phyloP scores from a whole-genome alignment of 1,140 invertebrate species.

The Prorops nasuta region DNA sequence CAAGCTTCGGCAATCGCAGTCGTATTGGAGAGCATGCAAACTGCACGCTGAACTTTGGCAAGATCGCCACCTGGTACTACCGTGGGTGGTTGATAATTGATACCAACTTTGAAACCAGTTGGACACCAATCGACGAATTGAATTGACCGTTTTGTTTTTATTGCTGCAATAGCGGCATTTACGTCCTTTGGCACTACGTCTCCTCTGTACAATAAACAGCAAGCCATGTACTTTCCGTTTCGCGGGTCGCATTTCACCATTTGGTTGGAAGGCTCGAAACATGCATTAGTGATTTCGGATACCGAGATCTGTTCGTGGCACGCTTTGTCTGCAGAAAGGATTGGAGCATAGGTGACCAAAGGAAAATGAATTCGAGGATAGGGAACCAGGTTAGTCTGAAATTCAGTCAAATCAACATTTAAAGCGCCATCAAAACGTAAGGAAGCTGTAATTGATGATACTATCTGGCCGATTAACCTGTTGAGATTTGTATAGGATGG shows the following conservation, averaged over 20 bases:
- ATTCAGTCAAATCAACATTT: too few species aligned
- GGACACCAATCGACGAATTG: too few species aligned
- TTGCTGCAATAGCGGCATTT: background rate
- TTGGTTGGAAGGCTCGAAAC: background rate
- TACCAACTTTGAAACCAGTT: too few species aligned
- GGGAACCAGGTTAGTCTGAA: background rate
- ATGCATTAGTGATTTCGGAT: background rate
- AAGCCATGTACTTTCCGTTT: constrained; percentile 42
- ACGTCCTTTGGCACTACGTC: constrained; percentile 51
- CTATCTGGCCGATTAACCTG: background rate
- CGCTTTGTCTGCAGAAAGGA: background rate
- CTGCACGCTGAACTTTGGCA: background rate
- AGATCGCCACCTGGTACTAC: background rate
- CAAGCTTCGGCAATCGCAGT: background rate
- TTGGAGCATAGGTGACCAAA: background rate
- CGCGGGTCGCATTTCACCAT: background rate
- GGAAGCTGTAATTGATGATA: background rate
- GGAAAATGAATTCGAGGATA: background rate
- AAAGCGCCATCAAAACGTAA: background rate
- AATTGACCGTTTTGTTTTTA: background rate
- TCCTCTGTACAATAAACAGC: constrained; percentile 85
- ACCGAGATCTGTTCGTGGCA: background rate
- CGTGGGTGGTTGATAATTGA: too few species aligned
- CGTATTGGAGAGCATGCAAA: background rate
- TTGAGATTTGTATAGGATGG: background rate